These are phyloP conservation scores for Gallinago undulata DNA, from an alignment of 2,113 vertebrate species.

Conservation along the genomic window DNA sequence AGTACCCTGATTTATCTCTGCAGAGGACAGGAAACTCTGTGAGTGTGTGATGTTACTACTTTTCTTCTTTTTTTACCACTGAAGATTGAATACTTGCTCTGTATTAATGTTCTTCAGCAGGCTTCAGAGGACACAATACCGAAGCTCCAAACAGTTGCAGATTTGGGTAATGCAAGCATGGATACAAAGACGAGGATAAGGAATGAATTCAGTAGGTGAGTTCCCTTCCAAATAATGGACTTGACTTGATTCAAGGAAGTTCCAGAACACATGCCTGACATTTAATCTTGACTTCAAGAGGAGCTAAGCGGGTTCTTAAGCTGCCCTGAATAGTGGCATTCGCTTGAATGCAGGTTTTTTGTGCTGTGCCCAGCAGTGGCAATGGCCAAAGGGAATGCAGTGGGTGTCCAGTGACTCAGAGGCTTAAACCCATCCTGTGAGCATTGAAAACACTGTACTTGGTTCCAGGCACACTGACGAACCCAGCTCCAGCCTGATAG, in stretches of 20 bases:
- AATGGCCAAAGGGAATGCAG: background rate
- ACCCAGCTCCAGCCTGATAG: background rate
- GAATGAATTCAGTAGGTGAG: background rate
- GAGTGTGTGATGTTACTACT: background rate
- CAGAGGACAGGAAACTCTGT: background rate
- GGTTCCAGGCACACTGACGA: background rate
- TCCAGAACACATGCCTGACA: background rate
- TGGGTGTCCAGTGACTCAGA: background rate
- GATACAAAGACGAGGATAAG: background rate
- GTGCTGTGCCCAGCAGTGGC: background rate
- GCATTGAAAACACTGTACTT: background rate
- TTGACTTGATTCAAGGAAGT: background rate
- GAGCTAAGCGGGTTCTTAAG: background rate
- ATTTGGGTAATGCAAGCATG: background rate
- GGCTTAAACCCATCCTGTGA: background rate
- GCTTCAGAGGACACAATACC: background rate
- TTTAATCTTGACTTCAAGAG: background rate
- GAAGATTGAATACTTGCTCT: background rate
- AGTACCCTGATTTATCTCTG: background rate
- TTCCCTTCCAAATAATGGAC: background rate
- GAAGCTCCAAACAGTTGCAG: background rate
- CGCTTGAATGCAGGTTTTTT: background rate
- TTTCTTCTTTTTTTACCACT: background rate
- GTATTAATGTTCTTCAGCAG: background rate
- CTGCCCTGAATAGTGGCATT: background rate